Base-by-base conservation (phyloP, 2,888 invertebrate species). In the Anodontia alba region DNA sequence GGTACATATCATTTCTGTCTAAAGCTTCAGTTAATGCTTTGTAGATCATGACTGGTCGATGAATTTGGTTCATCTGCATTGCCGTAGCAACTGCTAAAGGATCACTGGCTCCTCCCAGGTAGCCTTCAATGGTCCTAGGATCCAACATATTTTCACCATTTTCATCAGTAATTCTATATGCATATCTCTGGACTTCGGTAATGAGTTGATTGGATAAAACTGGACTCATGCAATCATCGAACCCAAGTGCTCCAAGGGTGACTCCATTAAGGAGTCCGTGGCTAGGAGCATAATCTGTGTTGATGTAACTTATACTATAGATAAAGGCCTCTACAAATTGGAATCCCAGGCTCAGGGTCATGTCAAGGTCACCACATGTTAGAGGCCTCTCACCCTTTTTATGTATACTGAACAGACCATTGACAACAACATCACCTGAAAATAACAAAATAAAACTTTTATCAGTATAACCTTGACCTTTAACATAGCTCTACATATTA, bases 41-140 rank as follows among this genome's bases (percentile, higher is more conserved):
- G 36, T 91, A 91, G 0, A 90, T 90, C 26, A 94, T 89, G 91
- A 96, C 95, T 0, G 96, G 96, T 71, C 95, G 92, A 91, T 83
- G 88, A 26, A 96, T 95, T 20, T 95, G 92, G 57, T 95, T 93
- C 85, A 96, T 93, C 33, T 96, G 93, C 72, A 95, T 95, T 1
- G 92, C 90, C 73, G 93, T 74, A 1, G 88, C 83, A 1, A 90
- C 29, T 0, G 92, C 91, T 51, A 90, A 73, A 2, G 69, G 73
- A 8, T 87, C 80, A 8, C 66, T 80, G 67, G 86, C 76, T 0
- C 92, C 87, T 7, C 91, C 93, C 1, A 91, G 84, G 79, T 91
- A 93, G 0, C 87, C 91, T 31, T 92, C 90, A 23, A 93, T 86
- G 0, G 81, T 88, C 7, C 81, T 75, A 0, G 93, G 92, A 54